Conservation (phyloP, 2,888 invertebrate genomes). For the Chydorus sphaericus region DNA sequence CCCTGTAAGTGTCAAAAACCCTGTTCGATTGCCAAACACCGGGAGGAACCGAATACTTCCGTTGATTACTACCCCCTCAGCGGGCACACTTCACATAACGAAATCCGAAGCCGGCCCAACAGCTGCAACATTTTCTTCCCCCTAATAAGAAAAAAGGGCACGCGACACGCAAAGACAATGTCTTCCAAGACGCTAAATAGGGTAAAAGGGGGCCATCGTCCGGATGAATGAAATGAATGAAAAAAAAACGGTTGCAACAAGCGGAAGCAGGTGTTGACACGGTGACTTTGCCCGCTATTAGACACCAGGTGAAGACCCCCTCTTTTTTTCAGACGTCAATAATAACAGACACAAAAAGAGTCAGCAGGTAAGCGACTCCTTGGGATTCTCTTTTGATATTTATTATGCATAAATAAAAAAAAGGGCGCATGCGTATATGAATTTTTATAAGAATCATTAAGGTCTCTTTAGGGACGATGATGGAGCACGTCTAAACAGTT, state of each 20-base stretch:
- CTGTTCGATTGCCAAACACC: too few relatives aligned
- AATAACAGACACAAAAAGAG: neutral
- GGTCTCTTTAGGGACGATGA: too few relatives aligned
- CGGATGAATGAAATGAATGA: neutral
- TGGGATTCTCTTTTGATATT: neutral
- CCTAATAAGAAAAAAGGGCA: neutral
- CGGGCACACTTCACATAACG: too few relatives aligned
- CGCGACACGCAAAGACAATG: neutral
- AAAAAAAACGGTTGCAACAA: neutral
- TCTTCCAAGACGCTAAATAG: neutral
- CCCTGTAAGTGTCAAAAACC: too few relatives aligned
- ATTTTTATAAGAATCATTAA: neutral
- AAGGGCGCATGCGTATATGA: neutral
- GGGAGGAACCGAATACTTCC: too few relatives aligned
- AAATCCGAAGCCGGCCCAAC: too few relatives aligned
- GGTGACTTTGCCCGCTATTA: slow-evolving; percentile 5
- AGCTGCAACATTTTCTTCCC: too few relatives aligned
- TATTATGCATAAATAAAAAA: neutral
- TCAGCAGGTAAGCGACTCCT: slow-evolving; percentile 5
- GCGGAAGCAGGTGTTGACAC: slow-evolving; percentile 14
- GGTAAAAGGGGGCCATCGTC: neutral
- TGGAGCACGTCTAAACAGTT: too few relatives aligned
- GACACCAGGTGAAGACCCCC: neutral
- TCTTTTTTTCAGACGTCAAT: neutral
- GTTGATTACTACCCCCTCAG: too few relatives aligned